Evolutionary conservation across 2,113 vertebrate species (phyloP), one percentile per base, ranked within the genome.

Genomic region (Nothoprocta perdicaria): DNA sequence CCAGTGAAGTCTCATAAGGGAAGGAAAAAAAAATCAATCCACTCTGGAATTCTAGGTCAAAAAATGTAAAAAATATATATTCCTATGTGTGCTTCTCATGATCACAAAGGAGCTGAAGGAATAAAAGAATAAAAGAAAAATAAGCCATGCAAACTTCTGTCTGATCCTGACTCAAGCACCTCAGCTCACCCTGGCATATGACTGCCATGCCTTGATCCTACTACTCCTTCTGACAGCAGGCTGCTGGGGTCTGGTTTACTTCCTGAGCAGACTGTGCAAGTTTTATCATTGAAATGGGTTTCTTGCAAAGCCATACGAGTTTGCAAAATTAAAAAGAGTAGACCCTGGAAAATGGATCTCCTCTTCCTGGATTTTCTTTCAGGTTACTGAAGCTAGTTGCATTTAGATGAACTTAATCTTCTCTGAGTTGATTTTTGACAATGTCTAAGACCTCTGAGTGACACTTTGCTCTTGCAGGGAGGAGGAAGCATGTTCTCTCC

Each of bases 31-130:
- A 67, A 60, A 57, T 33, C 50, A 83, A n/a, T 67, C 31, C 12
- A 7, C 27, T 77, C 61, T 50, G 23, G 33, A 79, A 87, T 77
- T 84, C 74, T n/a, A 71, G 63, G 60, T 83, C 67, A 92, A 92
- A 31, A 63, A 15, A 27, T 52, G 53, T 8, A n/a, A 53, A 66
- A 50, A 40, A 40, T 17, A 52, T 58, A 16, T 1, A 81, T 79
- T 88, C 26, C 7, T 53, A 23, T 6, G 17, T 71, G 46, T 80
- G 88, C 38, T 87, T 92, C 77, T 58, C 31, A 27, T 68, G 55
- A 87, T 73, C 81, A 73, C 14, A 76, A 62, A 92, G 24, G 10
- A 76, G 1, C 14, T 12, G 65, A 87, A 33, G 13, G 22, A 52
- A 48, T 19, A 10, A 13, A 21, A 50, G 57, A 38, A 29, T 5